Percentiles rank a stretch among this genome's conserved stretches.
Conservation (phyloP, 2,888 invertebrate species). For the Meteorus colon region DNA sequence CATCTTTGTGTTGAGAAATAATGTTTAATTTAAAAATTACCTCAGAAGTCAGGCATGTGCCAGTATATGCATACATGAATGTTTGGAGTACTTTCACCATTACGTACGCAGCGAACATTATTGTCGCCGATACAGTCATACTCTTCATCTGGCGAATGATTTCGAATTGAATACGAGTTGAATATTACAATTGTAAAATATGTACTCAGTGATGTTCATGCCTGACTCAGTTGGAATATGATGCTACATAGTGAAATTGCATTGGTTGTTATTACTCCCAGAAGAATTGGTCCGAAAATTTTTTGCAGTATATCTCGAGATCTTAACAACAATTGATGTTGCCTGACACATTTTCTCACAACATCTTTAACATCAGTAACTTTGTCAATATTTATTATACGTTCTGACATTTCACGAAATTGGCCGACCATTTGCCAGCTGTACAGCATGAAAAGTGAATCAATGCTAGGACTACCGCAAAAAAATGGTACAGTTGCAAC, state of each 20-base stretch:
- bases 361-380: constrained; percentile 38
- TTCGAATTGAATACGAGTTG: not conserved
- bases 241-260: constrained; percentile 55
- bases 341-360: constrained; percentile 47
- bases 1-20: too few species aligned
- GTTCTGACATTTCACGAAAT: constrained; percentile 50
- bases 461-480: constrained; percentile 50
- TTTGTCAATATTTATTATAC: constrained; percentile 41
- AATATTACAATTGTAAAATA: not conserved
- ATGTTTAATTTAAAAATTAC: constrained; percentile 20
- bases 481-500: constrained; percentile 29
- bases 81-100: constrained; percentile 47
- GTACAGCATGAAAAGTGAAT: constrained; percentile 57
- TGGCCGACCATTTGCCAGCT: constrained; percentile 57
- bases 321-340: constrained; percentile 47
- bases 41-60: constrained; percentile 46
- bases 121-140: not conserved
- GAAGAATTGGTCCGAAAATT: constrained; percentile 56
- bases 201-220: constrained; percentile 25
- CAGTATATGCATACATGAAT: constrained; percentile 49
- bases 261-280: constrained; percentile 54
- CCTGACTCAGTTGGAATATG: constrained; percentile 56
- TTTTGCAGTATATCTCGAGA: constrained; percentile 51
- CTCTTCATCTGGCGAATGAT: constrained; percentile 15
- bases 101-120: not conserved